Base-by-base conservation (phyloP, 2,113 vertebrate species). In the Mugil cephalus region DNA sequence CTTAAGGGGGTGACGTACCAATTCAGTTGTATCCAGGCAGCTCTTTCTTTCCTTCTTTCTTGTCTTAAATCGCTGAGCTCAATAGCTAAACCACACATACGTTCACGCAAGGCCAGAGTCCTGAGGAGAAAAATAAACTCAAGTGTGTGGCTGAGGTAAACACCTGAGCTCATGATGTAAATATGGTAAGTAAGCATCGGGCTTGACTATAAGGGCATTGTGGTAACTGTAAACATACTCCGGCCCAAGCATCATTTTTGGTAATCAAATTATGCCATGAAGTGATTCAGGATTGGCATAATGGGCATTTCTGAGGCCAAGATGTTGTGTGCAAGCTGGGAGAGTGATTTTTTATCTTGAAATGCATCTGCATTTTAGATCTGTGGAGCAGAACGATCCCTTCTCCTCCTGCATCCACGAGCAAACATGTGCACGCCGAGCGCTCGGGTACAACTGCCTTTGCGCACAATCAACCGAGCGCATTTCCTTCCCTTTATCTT, bases 161-260 rank as follows among this genome's bases (percentile, higher is more conserved):
- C 79, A 88, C 77, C 78, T 87, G 77, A 85, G 71, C 62, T 88
- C 72, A 61, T 67, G 54, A 68, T 69, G 73, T 77, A 86, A 87
- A 86, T 87, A 88, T 74, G 83, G 62, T 52, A 69, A 77, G 39
- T 61, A 47, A 50, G 48, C 46, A 58, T 62, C 21, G 10, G 50
- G 50, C 58, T 2, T 6, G 19, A 71, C 14, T 40, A 47, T 50
- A 47, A 35, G 51, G 18, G 21, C 51, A 56, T 72, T 46, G 12
- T 24, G 18, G 59, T 24, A 62, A 62, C 47, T 80, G 19, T 66
- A 74, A 86, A 85, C 79, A 67, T 78, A 39, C 72, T 63, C 11
- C 17, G 51, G 63, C 50, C 15, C 30, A n/a, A 36, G 50, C 15
- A 75, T 79, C 66, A 52, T 55, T 65, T 84, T 54, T 81, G 67